Percentiles rank a stretch among this genome's conserved stretches.
Evolutionary conservation across 2,113 vertebrate genomes (phyloP).

Genomic region (Hydropotes inermis): DNA sequence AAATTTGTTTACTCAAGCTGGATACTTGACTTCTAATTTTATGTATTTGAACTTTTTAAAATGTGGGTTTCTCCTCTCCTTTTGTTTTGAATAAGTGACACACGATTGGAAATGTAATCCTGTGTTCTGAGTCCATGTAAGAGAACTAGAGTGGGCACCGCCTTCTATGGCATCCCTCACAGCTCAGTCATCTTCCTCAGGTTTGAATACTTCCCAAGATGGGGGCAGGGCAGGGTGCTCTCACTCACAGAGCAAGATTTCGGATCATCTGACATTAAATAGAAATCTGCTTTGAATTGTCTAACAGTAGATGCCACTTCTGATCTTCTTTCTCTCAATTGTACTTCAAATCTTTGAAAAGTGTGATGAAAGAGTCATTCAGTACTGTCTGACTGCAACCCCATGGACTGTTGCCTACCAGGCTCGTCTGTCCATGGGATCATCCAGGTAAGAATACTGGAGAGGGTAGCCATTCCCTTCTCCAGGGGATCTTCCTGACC

Average conservation of each 20-base stretch:
- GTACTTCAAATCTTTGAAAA: not conserved
- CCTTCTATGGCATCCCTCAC: not conserved
- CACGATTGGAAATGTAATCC: not conserved
- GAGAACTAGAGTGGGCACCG: not conserved
- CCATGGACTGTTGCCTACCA: not conserved
- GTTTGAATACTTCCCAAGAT: not conserved
- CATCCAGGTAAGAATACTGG: not conserved
- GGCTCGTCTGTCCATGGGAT: not conserved
- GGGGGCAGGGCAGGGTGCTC: not conserved
- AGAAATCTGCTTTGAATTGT: not conserved
- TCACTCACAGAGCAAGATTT: not conserved
- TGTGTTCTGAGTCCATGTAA: not conserved
- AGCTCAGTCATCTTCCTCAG: not conserved
- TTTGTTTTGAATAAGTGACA: not conserved
- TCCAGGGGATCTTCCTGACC: not conserved
- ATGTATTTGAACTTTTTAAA: not conserved
- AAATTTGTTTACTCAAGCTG: constrained; percentile 21
- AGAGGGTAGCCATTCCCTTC: not conserved
- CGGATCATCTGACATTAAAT: not conserved
- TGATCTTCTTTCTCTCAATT: not conserved
- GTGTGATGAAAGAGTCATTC: not conserved
- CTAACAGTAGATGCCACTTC: not conserved
- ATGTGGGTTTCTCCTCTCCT: not conserved
- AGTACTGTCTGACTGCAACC: not conserved
- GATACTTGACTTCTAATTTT: constrained; percentile 25